Evolutionary conservation across 2,797 vertebrate species (phyloP).

Genomic region (Leptatherina wallacei): DNA sequence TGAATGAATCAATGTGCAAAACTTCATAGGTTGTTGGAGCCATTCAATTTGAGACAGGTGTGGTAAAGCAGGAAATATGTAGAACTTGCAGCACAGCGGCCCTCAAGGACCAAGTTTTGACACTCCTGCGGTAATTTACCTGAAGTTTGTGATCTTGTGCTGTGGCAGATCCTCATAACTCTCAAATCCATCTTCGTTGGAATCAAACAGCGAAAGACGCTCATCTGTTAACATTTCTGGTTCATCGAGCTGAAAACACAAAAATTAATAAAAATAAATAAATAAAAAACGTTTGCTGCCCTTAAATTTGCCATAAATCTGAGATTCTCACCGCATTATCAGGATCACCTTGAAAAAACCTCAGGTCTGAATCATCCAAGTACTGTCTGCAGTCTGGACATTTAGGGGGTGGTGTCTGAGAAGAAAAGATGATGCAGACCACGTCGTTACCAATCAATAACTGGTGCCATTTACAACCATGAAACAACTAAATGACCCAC

Average conservation of each 20-base stretch:
- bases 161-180: slow-evolving; percentile 95
- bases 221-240: slow-evolving; percentile 96
- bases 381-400: slow-evolving; percentile 93
- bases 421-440: background rate
- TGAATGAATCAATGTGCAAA: no score
- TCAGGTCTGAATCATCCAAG: slow-evolving; percentile 93
- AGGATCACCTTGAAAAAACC: slow-evolving; percentile 93
- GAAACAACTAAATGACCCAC: background rate
- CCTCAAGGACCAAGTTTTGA: background rate
- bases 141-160: slow-evolving; percentile 95
- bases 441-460: background rate
- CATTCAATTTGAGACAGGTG: no score
- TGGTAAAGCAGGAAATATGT: no score
- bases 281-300: background rate
- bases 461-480: background rate
- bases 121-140: slow-evolving; percentile 72
- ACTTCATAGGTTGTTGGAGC: no score
- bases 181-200: slow-evolving; percentile 94
- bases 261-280: background rate
- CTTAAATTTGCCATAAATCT: background rate
- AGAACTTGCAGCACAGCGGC: no score
- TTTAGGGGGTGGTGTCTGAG: slow-evolving; percentile 88
- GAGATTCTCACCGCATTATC: slow-evolving; percentile 86
- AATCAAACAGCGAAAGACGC: slow-evolving; percentile 92
- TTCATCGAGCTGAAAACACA: slow-evolving; percentile 88